Percentiles rank a stretch among this genome's conserved stretches.
Conservation (phyloP, 2,888 invertebrate genomes). For the Proisotoma minuta region DNA sequence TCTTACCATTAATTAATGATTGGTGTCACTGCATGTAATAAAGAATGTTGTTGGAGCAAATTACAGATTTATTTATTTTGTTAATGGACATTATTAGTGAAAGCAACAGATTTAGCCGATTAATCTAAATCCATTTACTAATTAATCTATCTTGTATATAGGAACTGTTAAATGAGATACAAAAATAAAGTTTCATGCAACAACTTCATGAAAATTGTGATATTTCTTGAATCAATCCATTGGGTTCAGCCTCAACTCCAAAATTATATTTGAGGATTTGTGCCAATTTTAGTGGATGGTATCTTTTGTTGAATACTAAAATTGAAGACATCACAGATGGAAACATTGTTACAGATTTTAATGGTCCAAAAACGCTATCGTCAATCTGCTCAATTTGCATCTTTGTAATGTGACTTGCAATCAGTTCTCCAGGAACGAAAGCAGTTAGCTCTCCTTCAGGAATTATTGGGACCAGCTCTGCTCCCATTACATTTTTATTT, state of each 20-base stretch:
- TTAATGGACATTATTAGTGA: no score
- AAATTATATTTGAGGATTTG: constrained; percentile 28
- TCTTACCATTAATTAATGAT: no score
- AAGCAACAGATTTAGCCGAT: no score
- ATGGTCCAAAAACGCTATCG: constrained; percentile 30
- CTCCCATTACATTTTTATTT: neutral
- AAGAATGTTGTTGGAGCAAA: no score
- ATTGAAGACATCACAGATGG: constrained; percentile 29
- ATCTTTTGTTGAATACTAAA: constrained; percentile 30
- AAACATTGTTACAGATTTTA: constrained; percentile 30
- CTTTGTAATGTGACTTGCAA: constrained; percentile 30
- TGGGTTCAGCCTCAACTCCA: constrained; percentile 35
- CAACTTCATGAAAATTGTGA: no score
- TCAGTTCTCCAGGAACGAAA: constrained; percentile 32
- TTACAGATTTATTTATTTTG: no score
- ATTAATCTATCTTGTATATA: no score
- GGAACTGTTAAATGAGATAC: no score
- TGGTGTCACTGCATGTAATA: no score
- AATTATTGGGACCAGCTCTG: constrained; percentile 19
- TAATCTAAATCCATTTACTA: no score
- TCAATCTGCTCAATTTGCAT: constrained; percentile 29
- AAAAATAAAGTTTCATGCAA: no score
- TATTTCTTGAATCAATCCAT: constrained; percentile 29
- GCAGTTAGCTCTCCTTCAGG: constrained; percentile 22
- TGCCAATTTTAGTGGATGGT: constrained; percentile 30